Conservation (phyloP, 2,888 invertebrate genomes). For the Heliconius aoede region DNA sequence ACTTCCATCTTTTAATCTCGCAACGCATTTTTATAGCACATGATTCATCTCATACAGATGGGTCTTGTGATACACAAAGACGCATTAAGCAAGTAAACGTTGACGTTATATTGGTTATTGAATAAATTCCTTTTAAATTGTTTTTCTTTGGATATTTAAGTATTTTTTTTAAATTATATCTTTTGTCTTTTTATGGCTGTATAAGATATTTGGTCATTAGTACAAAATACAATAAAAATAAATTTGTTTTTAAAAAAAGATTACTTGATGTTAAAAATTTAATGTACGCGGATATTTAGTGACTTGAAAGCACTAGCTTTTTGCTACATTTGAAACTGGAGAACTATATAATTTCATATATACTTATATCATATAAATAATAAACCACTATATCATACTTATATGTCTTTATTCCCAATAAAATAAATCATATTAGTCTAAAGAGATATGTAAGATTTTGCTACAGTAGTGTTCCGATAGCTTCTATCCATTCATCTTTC, state of each 20-base stretch:
- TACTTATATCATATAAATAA: not conserved
- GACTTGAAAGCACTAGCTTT: not conserved
- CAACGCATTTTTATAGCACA: slow-evolving; percentile 35
- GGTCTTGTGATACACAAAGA: slow-evolving; percentile 39
- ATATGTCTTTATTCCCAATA: not conserved
- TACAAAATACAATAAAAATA: too few relatives aligned
- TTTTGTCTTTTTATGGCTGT: not conserved
- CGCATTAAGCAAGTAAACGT: slow-evolving; percentile 22
- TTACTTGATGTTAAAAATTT: not conserved
- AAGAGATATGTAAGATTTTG: slow-evolving; percentile 21
- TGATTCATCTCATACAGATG: slow-evolving; percentile 37
- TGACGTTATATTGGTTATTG: slow-evolving; percentile 52
- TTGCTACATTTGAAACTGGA: not conserved
- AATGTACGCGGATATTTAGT: not conserved
- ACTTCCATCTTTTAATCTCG: slow-evolving; percentile 15
- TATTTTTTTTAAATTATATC: not conserved
- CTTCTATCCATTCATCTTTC: slow-evolving; percentile 40
- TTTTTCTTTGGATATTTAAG: not conserved
- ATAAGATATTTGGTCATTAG: too few relatives aligned
- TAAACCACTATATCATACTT: not conserved
- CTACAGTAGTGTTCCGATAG: slow-evolving; percentile 22
- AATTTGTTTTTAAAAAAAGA: not conserved
- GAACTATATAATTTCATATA: not conserved
- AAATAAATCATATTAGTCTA: slow-evolving; percentile 18
- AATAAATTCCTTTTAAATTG: not conserved